Conservation (phyloP, 2,113 vertebrate genomes). For the Halichoerus grypus region DNA sequence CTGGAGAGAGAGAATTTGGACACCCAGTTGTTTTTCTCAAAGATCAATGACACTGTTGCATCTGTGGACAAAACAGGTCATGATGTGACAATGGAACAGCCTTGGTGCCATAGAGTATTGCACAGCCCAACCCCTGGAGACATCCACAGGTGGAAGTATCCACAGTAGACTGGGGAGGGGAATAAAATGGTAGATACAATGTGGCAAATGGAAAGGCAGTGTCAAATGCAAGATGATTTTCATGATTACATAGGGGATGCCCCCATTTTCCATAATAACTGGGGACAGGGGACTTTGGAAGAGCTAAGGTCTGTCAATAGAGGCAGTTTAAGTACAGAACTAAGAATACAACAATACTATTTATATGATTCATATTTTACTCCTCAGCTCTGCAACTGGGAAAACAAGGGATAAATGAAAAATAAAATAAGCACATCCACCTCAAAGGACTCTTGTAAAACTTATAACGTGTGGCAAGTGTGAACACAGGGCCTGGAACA, state of each 20-base stretch:
- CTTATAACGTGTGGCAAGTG: background rate
- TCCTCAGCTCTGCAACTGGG: background rate
- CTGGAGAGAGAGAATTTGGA: background rate
- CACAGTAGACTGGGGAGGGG: background rate
- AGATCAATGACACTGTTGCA: background rate
- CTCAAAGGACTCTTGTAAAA: conserved; percentile 16
- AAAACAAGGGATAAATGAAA: background rate
- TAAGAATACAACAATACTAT: background rate
- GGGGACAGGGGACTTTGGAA: background rate
- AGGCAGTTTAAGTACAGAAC: background rate
- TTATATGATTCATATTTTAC: background rate
- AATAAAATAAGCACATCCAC: background rate
- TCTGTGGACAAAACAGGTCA: background rate
- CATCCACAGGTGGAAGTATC: background rate
- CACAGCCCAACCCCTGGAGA: background rate
- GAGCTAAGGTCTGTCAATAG: background rate
- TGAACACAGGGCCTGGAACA: background rate
- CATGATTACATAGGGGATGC: background rate
- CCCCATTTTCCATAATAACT: background rate
- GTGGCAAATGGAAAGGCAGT: background rate
- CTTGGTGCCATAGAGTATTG: background rate
- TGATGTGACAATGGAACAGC: background rate
- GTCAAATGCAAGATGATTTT: background rate
- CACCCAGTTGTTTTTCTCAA: background rate
- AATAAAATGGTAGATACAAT: background rate